A percentile compares a stretch with the other conserved stretches of the same genome.
These are phyloP conservation scores for Athalia circularis DNA, from an alignment of 2,888 invertebrate genomes.

Conservation along the genomic window DNA sequence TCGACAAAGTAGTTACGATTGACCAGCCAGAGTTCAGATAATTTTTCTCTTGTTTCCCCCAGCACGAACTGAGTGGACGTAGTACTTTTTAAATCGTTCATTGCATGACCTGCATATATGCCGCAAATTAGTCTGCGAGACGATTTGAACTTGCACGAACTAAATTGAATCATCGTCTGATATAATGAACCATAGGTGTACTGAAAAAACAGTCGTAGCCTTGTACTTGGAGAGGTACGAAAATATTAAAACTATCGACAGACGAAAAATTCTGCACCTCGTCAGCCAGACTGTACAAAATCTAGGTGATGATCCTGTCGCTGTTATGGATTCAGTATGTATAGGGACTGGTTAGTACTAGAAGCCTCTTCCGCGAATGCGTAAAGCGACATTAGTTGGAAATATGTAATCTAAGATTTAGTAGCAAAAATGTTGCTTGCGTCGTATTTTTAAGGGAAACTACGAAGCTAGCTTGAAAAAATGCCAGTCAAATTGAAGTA, in stretches of 20 bases:
- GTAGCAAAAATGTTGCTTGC: slow-evolving; percentile 64
- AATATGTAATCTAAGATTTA: slow-evolving; percentile 59
- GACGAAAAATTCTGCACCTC: not conserved
- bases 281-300: slow-evolving; percentile 46
- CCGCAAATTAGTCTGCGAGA: not conserved
- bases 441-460: slow-evolving; percentile 59
- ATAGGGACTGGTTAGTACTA: slow-evolving; percentile 59
- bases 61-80: not conserved
- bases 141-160: not conserved
- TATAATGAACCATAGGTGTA: not conserved
- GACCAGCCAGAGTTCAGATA: not conserved
- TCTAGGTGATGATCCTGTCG: slow-evolving; percentile 56
- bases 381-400: slow-evolving; percentile 45
- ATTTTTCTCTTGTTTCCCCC: not conserved
- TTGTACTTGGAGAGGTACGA: too few species aligned
- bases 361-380: slow-evolving; percentile 28
- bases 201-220: not conserved
- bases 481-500: slow-evolving; percentile 42
- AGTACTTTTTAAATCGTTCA: not conserved
- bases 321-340: slow-evolving; percentile 64
- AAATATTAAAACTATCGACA: not conserved
- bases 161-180: not conserved
- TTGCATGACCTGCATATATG: slow-evolving; percentile 1
- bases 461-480: slow-evolving; percentile 45
- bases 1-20: slow-evolving; percentile 20